Base-by-base conservation (phyloP, 2,888 invertebrate genomes). In the Cybosia mesomella region DNA sequence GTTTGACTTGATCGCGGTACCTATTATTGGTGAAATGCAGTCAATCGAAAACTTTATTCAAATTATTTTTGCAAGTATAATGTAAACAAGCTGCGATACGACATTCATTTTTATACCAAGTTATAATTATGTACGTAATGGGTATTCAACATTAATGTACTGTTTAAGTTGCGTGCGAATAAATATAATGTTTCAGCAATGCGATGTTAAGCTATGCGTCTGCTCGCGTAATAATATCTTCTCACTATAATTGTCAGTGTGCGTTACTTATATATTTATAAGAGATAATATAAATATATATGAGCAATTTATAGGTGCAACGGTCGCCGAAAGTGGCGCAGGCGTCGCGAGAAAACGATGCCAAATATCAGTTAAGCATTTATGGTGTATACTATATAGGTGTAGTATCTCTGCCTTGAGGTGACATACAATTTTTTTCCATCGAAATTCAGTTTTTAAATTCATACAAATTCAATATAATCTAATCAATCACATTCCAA, bases 131-230 rank as follows among this genome's bases (percentile, higher is more conserved):
- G 28, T 62, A 66, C 15, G 15, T 60, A 60, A 24, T 18, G 70
- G 43, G 18, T 34, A 15, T 58, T 70, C 54, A 59, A 70, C 64
- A 57, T 72, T 63, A 74, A 72, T 70, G 64, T 58, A 49, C n/a
- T 60, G 24, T 60, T 10, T 74, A 73, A 74, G 68, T 67, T 82
- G 73, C 76, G 34, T 73, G 81, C 80, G 80, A 76, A 76, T 74
- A 72, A 72, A 70, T 70, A 66, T 75, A 53, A 67, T 73, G 59
- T 68, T 71, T 66, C 66, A 69, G 79, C 83, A 58, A 68, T 77
- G 85, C 85, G 83, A 85, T 73, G 34, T 74, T 75, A 65, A 71
- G 83, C 81, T 57, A 66, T 72, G 85, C 85, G 43, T 34, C 49
- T 39, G 76, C 62, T 68, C 28, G 60, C 63, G 63, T 63, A 62